Percentiles rank a stretch among this genome's conserved stretches.
Evolutionary conservation across 2,113 vertebrate species (phyloP).

Genomic region (Lucifuga dentata): DNA sequence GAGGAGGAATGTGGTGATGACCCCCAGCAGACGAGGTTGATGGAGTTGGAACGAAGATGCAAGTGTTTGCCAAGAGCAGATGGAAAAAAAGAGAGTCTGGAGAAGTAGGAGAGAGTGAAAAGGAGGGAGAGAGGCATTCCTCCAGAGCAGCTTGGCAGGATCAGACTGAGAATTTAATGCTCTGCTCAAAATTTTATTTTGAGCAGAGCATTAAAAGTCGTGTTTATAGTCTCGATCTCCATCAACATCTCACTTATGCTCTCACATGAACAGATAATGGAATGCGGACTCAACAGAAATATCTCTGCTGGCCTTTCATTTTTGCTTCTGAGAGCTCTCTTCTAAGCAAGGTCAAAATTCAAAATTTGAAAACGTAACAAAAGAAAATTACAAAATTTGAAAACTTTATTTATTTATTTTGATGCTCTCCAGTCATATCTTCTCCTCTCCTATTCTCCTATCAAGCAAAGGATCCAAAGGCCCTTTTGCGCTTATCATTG

Average conservation of each 20-base stretch:
- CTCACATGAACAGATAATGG: slow-evolving; percentile 16
- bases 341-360: background rate
- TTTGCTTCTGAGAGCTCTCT: slow-evolving; percentile 3
- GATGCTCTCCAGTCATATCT: too few relatives aligned
- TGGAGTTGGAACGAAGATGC: slow-evolving; percentile 74
- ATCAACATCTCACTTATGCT: slow-evolving; percentile 35
- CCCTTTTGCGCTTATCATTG: too few relatives aligned
- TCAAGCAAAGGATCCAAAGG: too few relatives aligned
- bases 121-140: slow-evolving; percentile 28
- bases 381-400: too few relatives aligned
- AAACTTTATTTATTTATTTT: too few relatives aligned
- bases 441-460: too few relatives aligned
- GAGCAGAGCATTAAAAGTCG: slow-evolving; percentile 13
- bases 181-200: background rate
- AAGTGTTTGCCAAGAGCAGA: slow-evolving; percentile 61
- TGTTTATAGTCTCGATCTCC: slow-evolving; percentile 49
- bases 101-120: background rate
- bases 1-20: slow-evolving; percentile 50
- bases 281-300: slow-evolving; percentile 8
- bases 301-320: slow-evolving; percentile 24
- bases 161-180: background rate
- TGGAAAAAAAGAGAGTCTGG: slow-evolving; percentile 25
- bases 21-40: slow-evolving; percentile 81
- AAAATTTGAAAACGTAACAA: too few relatives aligned
- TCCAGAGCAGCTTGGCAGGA: slow-evolving; percentile 28